phyloP scores from a whole-genome alignment of 2,113 vertebrate species.

The Forbesichthys agassizii region DNA sequence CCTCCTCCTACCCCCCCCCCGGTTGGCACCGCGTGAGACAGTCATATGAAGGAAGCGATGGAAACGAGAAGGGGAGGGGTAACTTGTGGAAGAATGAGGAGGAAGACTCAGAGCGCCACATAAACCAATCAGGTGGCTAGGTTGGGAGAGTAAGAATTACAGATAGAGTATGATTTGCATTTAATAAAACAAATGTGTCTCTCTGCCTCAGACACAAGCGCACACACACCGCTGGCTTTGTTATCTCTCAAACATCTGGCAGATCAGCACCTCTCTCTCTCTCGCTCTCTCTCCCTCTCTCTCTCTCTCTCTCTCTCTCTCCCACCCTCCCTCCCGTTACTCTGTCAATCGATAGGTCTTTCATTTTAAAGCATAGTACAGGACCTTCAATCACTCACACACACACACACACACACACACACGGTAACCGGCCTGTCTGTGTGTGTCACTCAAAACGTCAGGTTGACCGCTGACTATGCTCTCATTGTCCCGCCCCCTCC shows the following conservation, averaged over 20 bases:
- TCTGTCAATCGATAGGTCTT: constrained; percentile 24
- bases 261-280: constrained; percentile 55
- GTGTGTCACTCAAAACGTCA: constrained; percentile 18
- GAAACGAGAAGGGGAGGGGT: constrained; percentile 25
- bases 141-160: not conserved
- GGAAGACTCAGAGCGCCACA: too few species aligned
- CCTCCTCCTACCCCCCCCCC: constrained; percentile 35
- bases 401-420: too few species aligned
- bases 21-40: constrained; percentile 15
- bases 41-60: constrained; percentile 42
- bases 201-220: not conserved
- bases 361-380: constrained; percentile 20
- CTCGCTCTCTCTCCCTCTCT: constrained; percentile 34
- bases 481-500: constrained; percentile 8
- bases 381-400: constrained; percentile 13
- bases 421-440: constrained; percentile 19
- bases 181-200: constrained; percentile 1
- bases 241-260: constrained; percentile 60
- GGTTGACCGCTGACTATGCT: constrained; percentile 26
- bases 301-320: not conserved
- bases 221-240: not conserved
- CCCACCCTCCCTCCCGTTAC: not conserved
- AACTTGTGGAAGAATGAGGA: constrained; percentile 23
- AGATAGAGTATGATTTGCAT: not conserved
- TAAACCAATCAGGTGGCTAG: not conserved